Base-by-base conservation (phyloP, 2,888 invertebrate genomes). In the Biston stratarius region DNA sequence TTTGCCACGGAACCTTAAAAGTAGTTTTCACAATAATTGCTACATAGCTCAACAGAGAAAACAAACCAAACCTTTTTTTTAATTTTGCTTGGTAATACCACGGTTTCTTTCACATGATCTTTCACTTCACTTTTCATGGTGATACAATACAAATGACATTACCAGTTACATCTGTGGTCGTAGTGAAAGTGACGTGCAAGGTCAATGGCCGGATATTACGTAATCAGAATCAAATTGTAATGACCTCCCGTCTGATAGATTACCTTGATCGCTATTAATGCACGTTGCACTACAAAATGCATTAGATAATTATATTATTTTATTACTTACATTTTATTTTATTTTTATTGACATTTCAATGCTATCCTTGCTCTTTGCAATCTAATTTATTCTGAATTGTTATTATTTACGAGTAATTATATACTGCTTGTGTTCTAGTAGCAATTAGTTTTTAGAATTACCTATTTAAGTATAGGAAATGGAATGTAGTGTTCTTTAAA, bases 141-240 rank as follows among this genome's bases (percentile, higher is more conserved):
- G 24, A 24, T 48, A 14, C 42, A 33, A 14, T 36, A 10, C 24
- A 15, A 24, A 9, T 24, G 24, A 24, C 42, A 12, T 11, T 15
- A 24, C 24, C 24, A 24, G 24, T 24, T 24, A 3, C 40, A 24
- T 42, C 42, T 42, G 42, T 33, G 42, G 12, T 12, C 48, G n/a
- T 38, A 66, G 74, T 70, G 75, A 75, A 75, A 75, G 75, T 66
- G 61, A 51, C 53, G 44, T 59, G 59, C 72, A 74, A 72, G 76
- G 74, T 76, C 73, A 73, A 56, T 59, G 68, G 38, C 68, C 76
- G 71, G 70, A 69, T 63, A 61, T 77, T 74, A 68, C 71, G 72
- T 52, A 74, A 77, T 44, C 57, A 45, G 57, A 64, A 55, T 42
- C 40, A 53, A 42, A 33, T 44, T n/a, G 44, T 51, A 42, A 56